These are phyloP conservation scores for Drosophila orena DNA, from an alignment of 1,140 invertebrate species.

Conservation along the genomic window DNA sequence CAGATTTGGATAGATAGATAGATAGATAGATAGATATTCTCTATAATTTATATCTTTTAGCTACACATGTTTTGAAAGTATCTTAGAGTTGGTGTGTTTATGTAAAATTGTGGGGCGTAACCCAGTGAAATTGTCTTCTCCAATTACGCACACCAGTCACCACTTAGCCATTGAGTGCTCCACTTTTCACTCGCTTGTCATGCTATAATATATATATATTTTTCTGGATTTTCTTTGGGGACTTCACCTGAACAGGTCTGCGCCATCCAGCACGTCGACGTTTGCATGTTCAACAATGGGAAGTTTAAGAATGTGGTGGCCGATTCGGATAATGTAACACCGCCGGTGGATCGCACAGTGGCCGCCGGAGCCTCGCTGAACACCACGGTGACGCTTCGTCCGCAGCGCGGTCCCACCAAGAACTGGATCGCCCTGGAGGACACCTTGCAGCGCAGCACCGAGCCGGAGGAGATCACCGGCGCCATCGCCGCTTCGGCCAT, in stretches of 20 bases:
- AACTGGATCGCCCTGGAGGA: constrained; percentile 84
- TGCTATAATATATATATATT: background rate
- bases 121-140: background rate
- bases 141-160: background rate
- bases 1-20: too few species aligned
- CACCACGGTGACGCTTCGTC: constrained; percentile 88
- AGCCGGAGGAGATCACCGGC: constrained; percentile 81
- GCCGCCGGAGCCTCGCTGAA: constrained; percentile 87
- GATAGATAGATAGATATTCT: too few species aligned
- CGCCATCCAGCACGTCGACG: constrained; percentile 98
- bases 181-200: too few species aligned
- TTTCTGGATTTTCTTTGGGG: background rate
- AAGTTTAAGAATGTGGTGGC: constrained; percentile 99
- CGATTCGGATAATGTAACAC: constrained; percentile 89
- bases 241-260: constrained; percentile 87
- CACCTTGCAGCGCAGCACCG: constrained; percentile 77
- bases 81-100: too few species aligned
- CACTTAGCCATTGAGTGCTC: background rate
- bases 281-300: constrained; percentile 99
- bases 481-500: constrained; percentile 80
- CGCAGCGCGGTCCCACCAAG: constrained; percentile 87
- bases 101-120: too few species aligned
- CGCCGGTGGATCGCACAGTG: constrained; percentile 84
- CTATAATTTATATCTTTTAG: too few species aligned
- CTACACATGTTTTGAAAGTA: too few species aligned